Percentiles rank a stretch among this genome's conserved stretches.
phyloP scores from a whole-genome alignment of 2,888 invertebrate species.

The Bugula neritina region DNA sequence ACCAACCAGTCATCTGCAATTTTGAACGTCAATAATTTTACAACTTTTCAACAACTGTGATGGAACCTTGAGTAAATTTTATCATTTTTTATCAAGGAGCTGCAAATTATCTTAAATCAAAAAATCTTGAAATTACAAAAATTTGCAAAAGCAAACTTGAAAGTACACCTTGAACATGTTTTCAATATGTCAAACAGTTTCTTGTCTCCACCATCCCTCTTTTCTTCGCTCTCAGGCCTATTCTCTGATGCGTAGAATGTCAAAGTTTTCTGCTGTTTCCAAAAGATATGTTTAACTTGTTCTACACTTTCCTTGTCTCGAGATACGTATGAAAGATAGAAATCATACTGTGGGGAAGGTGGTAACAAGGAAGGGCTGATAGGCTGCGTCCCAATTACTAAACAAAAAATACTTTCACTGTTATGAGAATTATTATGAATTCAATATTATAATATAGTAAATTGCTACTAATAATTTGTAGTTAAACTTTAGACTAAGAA shows the following conservation, averaged over 20 bases:
- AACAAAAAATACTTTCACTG: not conserved
- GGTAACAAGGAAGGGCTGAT: too few relatives aligned
- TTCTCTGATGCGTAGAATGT: conserved; percentile 28
- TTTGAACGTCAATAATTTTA: too few relatives aligned
- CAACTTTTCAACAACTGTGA: too few relatives aligned
- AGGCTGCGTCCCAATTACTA: not conserved
- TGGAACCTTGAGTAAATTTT: too few relatives aligned
- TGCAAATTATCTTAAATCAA: too few relatives aligned
- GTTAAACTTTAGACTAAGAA: too few relatives aligned
- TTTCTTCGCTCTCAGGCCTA: conserved; percentile 34
- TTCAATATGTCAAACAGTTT: conserved; percentile 38
- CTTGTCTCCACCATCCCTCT: conserved; percentile 34
- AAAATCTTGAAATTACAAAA: too few relatives aligned
- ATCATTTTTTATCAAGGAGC: not conserved
- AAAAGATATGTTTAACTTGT: conserved; percentile 33
- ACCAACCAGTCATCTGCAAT: too few relatives aligned
- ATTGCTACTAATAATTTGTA: too few relatives aligned
- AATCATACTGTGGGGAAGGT: conserved; percentile 33
- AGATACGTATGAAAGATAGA: conserved; percentile 37
- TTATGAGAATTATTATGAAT: not conserved
- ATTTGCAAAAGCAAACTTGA: too few relatives aligned
- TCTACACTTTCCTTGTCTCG: conserved; percentile 33
- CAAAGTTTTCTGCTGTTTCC: not conserved
- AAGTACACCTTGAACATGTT: conserved; percentile 38
- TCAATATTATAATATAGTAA: not conserved